Evolutionary conservation across 2,888 invertebrate species (phyloP).

Genomic region (Drosophila dives): DNA sequence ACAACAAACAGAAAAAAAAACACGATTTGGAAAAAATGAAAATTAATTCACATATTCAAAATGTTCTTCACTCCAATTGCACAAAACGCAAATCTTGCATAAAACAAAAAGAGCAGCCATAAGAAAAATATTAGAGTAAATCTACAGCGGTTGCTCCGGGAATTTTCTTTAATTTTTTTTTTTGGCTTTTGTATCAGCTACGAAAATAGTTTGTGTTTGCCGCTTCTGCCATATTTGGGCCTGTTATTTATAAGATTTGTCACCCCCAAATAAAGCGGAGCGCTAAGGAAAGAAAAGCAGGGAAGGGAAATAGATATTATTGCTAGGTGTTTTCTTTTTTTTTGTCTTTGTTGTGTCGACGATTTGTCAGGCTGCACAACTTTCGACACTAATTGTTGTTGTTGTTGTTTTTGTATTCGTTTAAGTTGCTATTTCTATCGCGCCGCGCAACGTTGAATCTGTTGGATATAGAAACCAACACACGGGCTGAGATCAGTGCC

Average conservation of each 20-base stretch:
- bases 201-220: conserved; percentile 37
- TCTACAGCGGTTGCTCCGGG: conserved; percentile 29
- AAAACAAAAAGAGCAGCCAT: conserved; percentile 19
- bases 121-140: background rate
- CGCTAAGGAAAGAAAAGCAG: background rate
- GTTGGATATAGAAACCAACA: conserved; percentile 17
- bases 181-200: background rate
- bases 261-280: conserved; percentile 31
- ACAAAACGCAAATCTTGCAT: conserved; percentile 37
- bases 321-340: background rate
- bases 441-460: conserved; percentile 6
- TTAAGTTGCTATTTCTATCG: conserved; percentile 31
- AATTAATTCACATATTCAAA: conserved; percentile 15
- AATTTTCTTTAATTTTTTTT: conserved; percentile 4
- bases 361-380: conserved; percentile 44
- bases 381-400: conserved; percentile 46
- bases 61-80: conserved; percentile 2
- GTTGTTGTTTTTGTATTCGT: conserved; percentile 24
- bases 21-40: conserved; percentile 2
- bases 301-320: background rate
- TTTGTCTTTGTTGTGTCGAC: conserved; percentile 9
- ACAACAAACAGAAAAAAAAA: background rate
- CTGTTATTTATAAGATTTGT: conserved; percentile 52
- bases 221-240: conserved; percentile 41
- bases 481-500: conserved; percentile 61